A percentile compares a stretch with the other conserved stretches of the same genome.
Conservation (phyloP, 2,113 vertebrate genomes). For the Terrapene triunguis region DNA sequence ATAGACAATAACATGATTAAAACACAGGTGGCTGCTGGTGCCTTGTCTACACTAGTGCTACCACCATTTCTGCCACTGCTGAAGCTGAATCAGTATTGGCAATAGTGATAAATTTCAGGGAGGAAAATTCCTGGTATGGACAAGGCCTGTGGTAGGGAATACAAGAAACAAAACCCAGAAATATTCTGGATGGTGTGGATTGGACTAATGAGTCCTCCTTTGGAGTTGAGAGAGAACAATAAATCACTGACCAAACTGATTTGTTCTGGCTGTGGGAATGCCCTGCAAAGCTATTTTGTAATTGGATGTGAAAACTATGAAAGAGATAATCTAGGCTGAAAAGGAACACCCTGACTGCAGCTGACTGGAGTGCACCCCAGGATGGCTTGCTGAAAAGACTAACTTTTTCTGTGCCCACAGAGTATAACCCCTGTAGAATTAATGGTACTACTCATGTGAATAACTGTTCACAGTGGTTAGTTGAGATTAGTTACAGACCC, state of each 20-base stretch:
- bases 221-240: background rate
- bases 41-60: background rate
- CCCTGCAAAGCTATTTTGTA: background rate
- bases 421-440: background rate
- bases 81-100: background rate
- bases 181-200: background rate
- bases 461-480: background rate
- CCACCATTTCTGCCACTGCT: accelerated
- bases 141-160: accelerated
- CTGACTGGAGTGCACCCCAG: background rate
- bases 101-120: background rate
- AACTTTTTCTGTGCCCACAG: background rate
- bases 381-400: background rate
- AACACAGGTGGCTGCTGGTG: background rate
- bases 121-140: background rate
- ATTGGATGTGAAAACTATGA: background rate
- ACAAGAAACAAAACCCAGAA: background rate
- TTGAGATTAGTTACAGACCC: background rate
- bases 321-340: accelerated
- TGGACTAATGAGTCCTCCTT: background rate
- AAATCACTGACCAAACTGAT: accelerated
- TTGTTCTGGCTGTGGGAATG: background rate
- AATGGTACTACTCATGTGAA: background rate
- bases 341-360: background rate
- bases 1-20: too few relatives aligned